Evolutionary conservation across 1,140 invertebrate species (phyloP).

Genomic region (Papilio polyxenes): DNA sequence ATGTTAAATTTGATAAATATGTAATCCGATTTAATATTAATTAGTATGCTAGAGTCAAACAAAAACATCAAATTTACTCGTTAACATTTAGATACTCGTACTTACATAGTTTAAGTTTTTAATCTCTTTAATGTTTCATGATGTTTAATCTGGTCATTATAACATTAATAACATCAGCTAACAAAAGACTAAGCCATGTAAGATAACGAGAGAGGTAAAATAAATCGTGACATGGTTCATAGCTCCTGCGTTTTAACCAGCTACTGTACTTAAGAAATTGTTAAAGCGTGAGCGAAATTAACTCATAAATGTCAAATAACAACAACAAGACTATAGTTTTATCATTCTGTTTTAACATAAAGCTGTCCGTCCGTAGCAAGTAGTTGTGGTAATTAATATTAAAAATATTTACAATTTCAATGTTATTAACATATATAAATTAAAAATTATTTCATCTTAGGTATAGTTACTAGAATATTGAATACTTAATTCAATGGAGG

Average conservation of each 20-base stretch:
- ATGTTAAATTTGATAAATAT: slow-evolving; percentile 2
- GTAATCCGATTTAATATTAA: slow-evolving; percentile 23
- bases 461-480: too few relatives aligned
- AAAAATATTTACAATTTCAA: too few relatives aligned
- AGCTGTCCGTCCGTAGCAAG: too few relatives aligned
- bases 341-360: neutral
- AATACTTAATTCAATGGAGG: too few relatives aligned
- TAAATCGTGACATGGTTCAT: slow-evolving; percentile 37
- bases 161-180: slow-evolving; percentile 13
- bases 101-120: slow-evolving; percentile 26
- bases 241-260: slow-evolving; percentile 33
- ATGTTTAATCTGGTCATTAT: slow-evolving; percentile 3
- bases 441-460: too few relatives aligned
- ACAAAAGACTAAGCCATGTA: slow-evolving; percentile 31
- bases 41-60: neutral
- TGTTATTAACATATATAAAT: too few relatives aligned
- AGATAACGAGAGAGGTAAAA: slow-evolving; percentile 31
- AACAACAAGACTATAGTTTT: neutral
- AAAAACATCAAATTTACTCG: slow-evolving; percentile 5
- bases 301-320: slow-evolving; percentile 18
- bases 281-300: slow-evolving; percentile 33
- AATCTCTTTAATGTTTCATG: slow-evolving; percentile 25
- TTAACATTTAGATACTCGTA: slow-evolving; percentile 9
- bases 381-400: too few relatives aligned
- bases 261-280: slow-evolving; percentile 35